Evolutionary conservation across 2,797 vertebrate species (phyloP).

Genomic region (Oceanodroma leucorhoa): DNA sequence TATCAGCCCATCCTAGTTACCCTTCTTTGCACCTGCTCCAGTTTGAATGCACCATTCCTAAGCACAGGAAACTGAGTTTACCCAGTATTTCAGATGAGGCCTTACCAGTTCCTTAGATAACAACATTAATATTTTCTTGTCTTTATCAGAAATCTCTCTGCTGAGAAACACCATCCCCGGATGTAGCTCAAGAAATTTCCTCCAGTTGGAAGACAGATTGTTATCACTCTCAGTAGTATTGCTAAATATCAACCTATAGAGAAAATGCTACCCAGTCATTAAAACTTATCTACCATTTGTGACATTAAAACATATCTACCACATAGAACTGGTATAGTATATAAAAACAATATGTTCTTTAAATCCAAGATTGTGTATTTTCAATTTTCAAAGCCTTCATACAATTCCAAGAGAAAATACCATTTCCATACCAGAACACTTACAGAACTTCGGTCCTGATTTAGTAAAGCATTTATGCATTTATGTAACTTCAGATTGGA

Average conservation of each 20-base stretch:
- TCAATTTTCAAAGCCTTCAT: background rate
- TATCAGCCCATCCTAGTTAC: background rate
- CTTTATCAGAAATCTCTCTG: background rate
- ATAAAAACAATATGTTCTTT: background rate
- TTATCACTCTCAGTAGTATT: background rate
- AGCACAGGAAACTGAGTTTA: background rate
- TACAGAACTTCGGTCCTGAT: background rate
- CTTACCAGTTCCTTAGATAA: background rate
- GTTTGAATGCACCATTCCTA: background rate
- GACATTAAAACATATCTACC: background rate
- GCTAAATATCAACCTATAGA: background rate
- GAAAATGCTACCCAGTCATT: background rate
- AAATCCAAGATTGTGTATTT: accelerated
- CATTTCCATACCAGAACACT: background rate
- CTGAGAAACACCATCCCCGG: background rate
- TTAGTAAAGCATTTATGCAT: background rate
- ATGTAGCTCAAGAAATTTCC: background rate
- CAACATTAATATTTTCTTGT: background rate
- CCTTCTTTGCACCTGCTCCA: background rate
- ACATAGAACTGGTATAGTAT: accelerated
- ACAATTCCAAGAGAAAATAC: background rate
- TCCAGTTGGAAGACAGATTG: background rate
- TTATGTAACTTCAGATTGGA: background rate
- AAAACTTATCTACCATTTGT: background rate
- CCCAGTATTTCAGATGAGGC: background rate